Evolutionary conservation across 2,113 vertebrate genomes (phyloP), one percentile per base, ranked within the genome.

Genomic region (Rhizomys pruinosus): DNA sequence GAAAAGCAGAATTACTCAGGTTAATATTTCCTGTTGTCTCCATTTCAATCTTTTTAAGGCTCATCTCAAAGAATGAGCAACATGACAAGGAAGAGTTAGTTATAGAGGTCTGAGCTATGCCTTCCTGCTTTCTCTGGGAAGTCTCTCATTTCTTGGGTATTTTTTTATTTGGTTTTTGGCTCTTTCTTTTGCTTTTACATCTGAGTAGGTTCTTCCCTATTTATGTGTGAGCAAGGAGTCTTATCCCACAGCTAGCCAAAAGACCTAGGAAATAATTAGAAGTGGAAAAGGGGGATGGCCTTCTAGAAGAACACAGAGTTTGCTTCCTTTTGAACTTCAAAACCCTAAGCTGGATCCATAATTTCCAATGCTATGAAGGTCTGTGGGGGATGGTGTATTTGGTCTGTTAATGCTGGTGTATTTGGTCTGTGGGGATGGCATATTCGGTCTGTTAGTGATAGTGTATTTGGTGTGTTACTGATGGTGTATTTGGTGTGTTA

Each of bases 111-210:
- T 52, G 11, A 11, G 11, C 11, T 52, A 61, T 10, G 13, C 47
- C 57, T 82, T 27, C 32, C 20, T 63, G 34, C 89, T 80, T 32
- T 88, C 64, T 16, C 68, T 42, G 47, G 39, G 7, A 69, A 42
- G 87, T 90, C 71, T 85, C 85, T 96, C 89, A 64, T 81, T 52
- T 78, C 85, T 90, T 89, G 73, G 84, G 77, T 15, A 71, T 47
- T 74, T 81, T 63, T 73, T 73, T 87, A 23, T 20, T 63, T 90
- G 84, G 69, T 77, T 42, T 89, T n/a, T 4, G 15, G 22, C 13
- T n/a, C n/a, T 61, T 63, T 80, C 57, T 47, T 47, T 63, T 87
- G 6, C 42, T 52, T 61, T 76, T 12, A 59, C 3, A 12, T 77
- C 73, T 64, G 44, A n/a, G 1, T 27, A 44, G 29, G 5, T n/a